These are phyloP conservation scores for Rhabdomys pumilio DNA, from an alignment of 2,797 vertebrate species.

Conservation along the genomic window DNA sequence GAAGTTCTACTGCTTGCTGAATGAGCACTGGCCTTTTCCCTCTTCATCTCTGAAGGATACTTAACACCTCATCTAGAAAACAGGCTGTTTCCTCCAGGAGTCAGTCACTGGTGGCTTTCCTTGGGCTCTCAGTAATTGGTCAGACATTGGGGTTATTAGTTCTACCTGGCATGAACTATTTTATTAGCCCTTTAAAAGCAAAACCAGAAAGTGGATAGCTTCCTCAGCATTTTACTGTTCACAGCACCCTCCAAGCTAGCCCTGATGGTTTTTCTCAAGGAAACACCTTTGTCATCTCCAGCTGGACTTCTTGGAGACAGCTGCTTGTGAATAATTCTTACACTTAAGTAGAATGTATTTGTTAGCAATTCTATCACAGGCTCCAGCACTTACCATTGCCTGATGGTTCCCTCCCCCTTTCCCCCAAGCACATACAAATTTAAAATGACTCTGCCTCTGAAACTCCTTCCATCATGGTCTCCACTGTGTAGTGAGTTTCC, in stretches of 20 bases:
- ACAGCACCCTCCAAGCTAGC: background rate
- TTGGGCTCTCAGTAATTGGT: background rate
- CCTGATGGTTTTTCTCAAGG: background rate
- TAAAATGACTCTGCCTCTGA: background rate
- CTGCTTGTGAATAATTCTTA: background rate
- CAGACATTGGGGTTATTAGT: background rate
- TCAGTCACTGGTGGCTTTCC: background rate
- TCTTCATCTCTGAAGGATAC: background rate
- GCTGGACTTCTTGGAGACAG: background rate
- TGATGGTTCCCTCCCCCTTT: background rate
- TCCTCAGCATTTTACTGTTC: background rate
- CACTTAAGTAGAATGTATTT: conserved; percentile 2
- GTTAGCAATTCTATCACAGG: background rate
- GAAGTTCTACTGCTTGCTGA: background rate
- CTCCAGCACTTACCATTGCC: background rate
- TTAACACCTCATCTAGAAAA: background rate
- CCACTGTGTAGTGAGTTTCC: background rate
- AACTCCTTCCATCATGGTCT: background rate
- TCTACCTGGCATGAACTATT: background rate
- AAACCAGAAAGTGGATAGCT: background rate
- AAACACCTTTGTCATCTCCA: background rate
- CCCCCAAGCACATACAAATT: background rate
- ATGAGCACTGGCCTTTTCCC: background rate
- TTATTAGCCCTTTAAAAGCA: background rate
- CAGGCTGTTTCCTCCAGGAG: background rate